phyloP scores from a whole-genome alignment of 2,888 invertebrate genomes.

The Zelleria hepariella region DNA sequence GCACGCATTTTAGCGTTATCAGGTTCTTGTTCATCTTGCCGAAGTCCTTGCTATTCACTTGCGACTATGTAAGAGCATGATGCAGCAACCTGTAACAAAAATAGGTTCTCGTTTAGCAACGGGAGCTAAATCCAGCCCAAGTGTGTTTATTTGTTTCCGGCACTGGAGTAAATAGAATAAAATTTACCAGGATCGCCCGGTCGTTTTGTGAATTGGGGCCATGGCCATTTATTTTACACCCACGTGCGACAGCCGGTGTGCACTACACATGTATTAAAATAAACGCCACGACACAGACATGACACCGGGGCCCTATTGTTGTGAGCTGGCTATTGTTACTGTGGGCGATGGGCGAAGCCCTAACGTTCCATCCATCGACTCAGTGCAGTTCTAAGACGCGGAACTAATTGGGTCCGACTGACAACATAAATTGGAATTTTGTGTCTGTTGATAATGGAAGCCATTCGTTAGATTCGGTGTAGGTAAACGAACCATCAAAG shows the following conservation, averaged over 20 bases:
- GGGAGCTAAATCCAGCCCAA: not conserved
- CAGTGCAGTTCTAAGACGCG: not conserved
- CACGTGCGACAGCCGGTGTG: constrained; percentile 13
- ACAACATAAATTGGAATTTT: not conserved
- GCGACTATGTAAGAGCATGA: not conserved
- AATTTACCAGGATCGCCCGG: not conserved
- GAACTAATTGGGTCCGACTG: not conserved
- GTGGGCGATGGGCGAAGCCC: constrained; percentile 5
- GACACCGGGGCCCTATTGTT: constrained; percentile 10
- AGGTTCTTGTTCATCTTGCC: constrained; percentile 76
- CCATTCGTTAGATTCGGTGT: not conserved
- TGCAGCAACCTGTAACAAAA: constrained; percentile 7
- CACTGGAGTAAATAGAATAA: not conserved
- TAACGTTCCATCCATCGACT: not conserved
- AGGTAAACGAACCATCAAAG: not conserved
- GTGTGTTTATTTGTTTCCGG: not conserved
- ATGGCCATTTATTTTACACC: constrained; percentile 44
- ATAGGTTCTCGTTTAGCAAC: not conserved
- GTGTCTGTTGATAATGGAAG: not conserved
- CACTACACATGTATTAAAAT: constrained; percentile 23
- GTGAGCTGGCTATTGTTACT: constrained; percentile 8
- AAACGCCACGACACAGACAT: constrained; percentile 19
- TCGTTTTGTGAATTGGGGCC: constrained; percentile 37
- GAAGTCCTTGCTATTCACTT: not conserved
- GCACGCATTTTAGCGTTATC: constrained; percentile 83